Base-by-base conservation (phyloP, 2,888 invertebrate genomes). In the Eupithecia exiguata region DNA sequence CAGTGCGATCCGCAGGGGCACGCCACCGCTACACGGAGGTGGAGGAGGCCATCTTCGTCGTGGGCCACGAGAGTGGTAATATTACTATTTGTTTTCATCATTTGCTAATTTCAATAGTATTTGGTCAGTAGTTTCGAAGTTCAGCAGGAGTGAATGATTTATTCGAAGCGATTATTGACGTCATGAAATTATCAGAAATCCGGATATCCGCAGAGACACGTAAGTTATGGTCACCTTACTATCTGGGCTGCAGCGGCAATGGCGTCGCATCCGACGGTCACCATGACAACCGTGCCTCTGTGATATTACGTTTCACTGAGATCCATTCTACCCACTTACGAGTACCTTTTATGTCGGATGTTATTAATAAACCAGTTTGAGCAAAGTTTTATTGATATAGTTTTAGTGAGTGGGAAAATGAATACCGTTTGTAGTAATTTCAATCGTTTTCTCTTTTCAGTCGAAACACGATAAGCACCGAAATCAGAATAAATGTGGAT, bases 231-330 rank as follows among this genome's bases (percentile, higher is more conserved):
- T 58, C 83, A 86, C 88, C 87, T 85, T 77, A 87, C 77, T 84
- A 81, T 81, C 88, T 86, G 91, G 89, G 87, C 82, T 86, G 86
- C 87, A 86, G 83, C 81, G 85, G 83, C 81, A 81, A 86, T 86
- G 88, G 86, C 84, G 88, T 87, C 85, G 87, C 87, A 90, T 92
- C 90, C 87, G 91, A 83, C 90, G 91, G 92, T 92, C 85, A 86
- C 84, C 90, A 92, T 93, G 91, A 83, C 84, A 83, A 92, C 92
- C 88, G n/a, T 53, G 0, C 38, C 65, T 65, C 40, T 30, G 21
- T 10, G 36, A 65, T 65, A 65, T 18, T 63, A 63, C 36, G n/a
- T 36, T 12, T 12, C 18, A 63, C 18, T n/a, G 35, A 63, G 63
- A 6, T 36, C 9, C n/a, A 36, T 35, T 36, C 9, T 36, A 36